phyloP scores from a whole-genome alignment of 1,140 invertebrate species.

The Aphelenchoides besseyi region DNA sequence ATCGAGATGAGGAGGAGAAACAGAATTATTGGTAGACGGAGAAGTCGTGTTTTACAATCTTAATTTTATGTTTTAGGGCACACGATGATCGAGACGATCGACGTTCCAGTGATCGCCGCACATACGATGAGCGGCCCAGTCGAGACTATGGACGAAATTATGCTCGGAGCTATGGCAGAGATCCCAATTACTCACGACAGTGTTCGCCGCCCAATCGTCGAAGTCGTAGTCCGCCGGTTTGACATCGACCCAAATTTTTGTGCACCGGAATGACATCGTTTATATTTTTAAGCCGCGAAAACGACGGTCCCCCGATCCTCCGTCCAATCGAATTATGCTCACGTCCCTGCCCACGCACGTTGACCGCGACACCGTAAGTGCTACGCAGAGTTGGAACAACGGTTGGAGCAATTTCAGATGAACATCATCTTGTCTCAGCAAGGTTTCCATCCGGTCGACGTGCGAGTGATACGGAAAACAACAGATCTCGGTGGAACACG shows the following conservation, averaged over 20 bases:
- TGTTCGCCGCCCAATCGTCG: not conserved
- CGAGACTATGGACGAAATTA: not conserved
- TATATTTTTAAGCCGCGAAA: not conserved
- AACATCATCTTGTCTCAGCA: slow-evolving; percentile 47
- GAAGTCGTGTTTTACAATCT: not conserved
- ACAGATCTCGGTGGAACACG: slow-evolving; percentile 73
- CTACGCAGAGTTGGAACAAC: no score
- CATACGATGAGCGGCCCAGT: not conserved
- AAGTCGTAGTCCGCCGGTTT: not conserved
- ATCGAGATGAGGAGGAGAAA: not conserved
- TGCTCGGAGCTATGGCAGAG: not conserved
- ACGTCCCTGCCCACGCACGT: not conserved
- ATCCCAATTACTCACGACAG: not conserved
- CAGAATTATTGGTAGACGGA: not conserved
- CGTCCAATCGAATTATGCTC: not conserved
- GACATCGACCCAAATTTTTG: no score
- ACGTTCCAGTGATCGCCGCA: not conserved
- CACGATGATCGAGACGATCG: not conserved
- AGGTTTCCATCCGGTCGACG: slow-evolving; percentile 50
- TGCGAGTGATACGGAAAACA: slow-evolving; percentile 44
- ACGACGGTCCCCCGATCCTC: not conserved
- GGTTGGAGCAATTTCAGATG: slow-evolving; percentile 38
- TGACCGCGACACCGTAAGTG: not conserved
- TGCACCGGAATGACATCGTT: not conserved
- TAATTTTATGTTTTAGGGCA: not conserved